phyloP scores from a whole-genome alignment of 1,140 invertebrate species.

The Hermetia illucens region DNA sequence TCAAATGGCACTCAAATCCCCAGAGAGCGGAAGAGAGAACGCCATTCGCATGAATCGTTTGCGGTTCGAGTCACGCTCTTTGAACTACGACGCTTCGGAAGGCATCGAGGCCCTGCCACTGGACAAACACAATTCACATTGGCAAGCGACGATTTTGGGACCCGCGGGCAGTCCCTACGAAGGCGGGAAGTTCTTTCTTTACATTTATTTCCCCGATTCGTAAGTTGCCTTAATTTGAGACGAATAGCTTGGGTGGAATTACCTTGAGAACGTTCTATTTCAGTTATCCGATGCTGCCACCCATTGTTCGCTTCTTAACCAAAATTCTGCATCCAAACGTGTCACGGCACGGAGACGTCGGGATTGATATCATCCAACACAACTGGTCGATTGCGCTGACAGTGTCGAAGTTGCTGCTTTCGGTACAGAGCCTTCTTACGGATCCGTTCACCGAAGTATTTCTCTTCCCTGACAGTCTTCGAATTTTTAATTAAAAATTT shows the following conservation, averaged over 20 bases:
- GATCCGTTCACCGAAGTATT: slow-evolving; percentile 69
- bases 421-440: slow-evolving; percentile 81
- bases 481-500: neutral
- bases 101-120: slow-evolving; percentile 79
- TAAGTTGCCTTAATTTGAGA: slow-evolving; percentile 1
- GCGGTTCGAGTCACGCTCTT: slow-evolving; percentile 50
- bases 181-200: slow-evolving; percentile 88
- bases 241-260: neutral
- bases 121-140: slow-evolving; percentile 69
- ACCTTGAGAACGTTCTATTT: slow-evolving; percentile 13
- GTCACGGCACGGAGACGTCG: slow-evolving; percentile 89
- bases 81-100: slow-evolving; percentile 68
- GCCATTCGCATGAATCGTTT: slow-evolving; percentile 60
- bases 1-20: slow-evolving; percentile 53
- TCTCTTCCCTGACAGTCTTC: slow-evolving; percentile 1
- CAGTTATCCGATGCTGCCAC: slow-evolving; percentile 85
- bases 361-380: slow-evolving; percentile 88
- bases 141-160: slow-evolving; percentile 83
- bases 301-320: slow-evolving; percentile 75
- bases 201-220: slow-evolving; percentile 61
- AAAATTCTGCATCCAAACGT: slow-evolving; percentile 92
- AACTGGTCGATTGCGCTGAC: slow-evolving; percentile 91
- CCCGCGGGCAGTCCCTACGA: slow-evolving; percentile 83
- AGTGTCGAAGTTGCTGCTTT: slow-evolving; percentile 78
- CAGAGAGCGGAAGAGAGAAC: slow-evolving; percentile 46